Conservation (phyloP, 1,140 invertebrate genomes). For the Bombyx mandarina region DNA sequence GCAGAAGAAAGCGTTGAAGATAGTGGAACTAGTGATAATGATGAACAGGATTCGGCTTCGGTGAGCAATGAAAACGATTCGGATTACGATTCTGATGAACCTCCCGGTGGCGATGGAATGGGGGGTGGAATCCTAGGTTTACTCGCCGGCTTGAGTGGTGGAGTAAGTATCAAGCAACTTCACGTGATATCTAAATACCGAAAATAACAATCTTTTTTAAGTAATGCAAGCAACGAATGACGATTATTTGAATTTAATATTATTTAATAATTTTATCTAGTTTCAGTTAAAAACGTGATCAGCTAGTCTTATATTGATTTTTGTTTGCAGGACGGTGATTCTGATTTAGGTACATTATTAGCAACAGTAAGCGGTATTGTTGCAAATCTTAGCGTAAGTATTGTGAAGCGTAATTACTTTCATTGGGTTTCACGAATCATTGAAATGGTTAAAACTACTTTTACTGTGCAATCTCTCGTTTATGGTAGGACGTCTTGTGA, state of each 20-base stretch:
- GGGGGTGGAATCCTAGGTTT: slow-evolving; percentile 57
- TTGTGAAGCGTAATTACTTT: too few relatives aligned
- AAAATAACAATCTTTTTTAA: too few relatives aligned
- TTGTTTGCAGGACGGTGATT: slow-evolving; percentile 52
- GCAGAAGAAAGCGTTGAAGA: slow-evolving; percentile 30
- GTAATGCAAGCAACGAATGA: too few relatives aligned
- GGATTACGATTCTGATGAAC: slow-evolving; percentile 35
- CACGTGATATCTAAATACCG: too few relatives aligned
- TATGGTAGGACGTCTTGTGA: too few relatives aligned
- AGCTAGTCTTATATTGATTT: neutral
- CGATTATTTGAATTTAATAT: too few relatives aligned
- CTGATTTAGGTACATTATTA: slow-evolving; percentile 52
- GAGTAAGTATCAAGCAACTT: slow-evolving; percentile 33
- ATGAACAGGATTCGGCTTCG: slow-evolving; percentile 29
- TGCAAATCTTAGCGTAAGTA: slow-evolving; percentile 14
- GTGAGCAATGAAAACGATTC: slow-evolving; percentile 19
- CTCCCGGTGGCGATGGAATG: slow-evolving; percentile 47
- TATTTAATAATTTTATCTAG: too few relatives aligned
- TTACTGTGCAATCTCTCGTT: too few relatives aligned
- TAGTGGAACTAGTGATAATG: slow-evolving; percentile 19
- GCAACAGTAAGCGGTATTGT: slow-evolving; percentile 55
- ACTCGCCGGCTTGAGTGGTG: slow-evolving; percentile 52
- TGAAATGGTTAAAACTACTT: too few relatives aligned
- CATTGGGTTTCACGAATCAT: too few relatives aligned
- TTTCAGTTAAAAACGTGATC: neutral